Evolutionary conservation across 1,140 invertebrate genomes (phyloP), one percentile per base, ranked within the genome.

Genomic region (Drosophila ananassae): DNA sequence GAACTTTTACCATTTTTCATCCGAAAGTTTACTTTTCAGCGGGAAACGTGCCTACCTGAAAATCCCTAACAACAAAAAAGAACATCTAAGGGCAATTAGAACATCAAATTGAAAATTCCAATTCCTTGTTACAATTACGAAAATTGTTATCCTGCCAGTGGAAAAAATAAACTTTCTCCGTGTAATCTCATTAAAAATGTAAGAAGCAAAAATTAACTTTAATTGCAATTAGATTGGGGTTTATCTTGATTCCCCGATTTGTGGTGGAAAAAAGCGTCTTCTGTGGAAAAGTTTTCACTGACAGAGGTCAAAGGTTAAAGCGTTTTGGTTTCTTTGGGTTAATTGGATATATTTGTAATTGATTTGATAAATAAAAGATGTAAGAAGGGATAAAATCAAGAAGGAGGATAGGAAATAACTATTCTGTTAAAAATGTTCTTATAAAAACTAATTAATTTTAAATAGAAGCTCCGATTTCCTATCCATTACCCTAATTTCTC

Each of bases 201-300:
- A 82, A 58, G 34, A 48, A 51, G 48, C 17, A n/a, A 83, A 75
- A 69, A 83, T 79, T 75, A 66, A 61, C 48, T 74, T 75, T 72
- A 83, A 83, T 83, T 82, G 79, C 53, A 64, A 69, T 75, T 64
- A 53, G 53, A n/a, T n/a, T n/a, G n/a, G n/a, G n/a, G n/a, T n/a
- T n/a, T n/a, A n/a, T n/a, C n/a, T n/a, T n/a, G n/a, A n/a, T n/a
- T n/a, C n/a, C n/a, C n/a, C n/a, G 46, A 41, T 84, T 85, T 80
- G 63, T 57, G 68, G 81, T 21, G 13, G n/a, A 37, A 37, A 37
- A 37, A 37, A 37, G 34, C 10, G 10, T 37, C 34, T 37, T 37
- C 34, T 37, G 12, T 37, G 34, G 34, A 37, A 37, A 37, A 37
- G 59, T 79, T 77, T 57, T 37, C 59, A n/a, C 32, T 47, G 47